Base-by-base conservation (phyloP, 2,888 invertebrate genomes). In the Candidula unifasciata region DNA sequence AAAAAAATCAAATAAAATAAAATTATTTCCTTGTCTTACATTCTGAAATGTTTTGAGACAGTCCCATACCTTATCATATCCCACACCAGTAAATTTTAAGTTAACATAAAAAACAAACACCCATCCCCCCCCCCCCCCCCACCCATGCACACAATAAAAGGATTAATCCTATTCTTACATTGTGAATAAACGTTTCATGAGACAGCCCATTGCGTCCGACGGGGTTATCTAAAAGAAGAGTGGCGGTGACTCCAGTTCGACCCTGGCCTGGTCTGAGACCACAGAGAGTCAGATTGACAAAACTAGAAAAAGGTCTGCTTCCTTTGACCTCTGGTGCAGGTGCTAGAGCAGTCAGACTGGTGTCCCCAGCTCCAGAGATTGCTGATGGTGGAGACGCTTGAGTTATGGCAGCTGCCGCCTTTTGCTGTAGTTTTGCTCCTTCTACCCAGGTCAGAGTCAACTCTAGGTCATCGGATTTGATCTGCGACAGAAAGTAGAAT, bases 391-490 rank as follows among this genome's bases (percentile, higher is more conserved):
- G 24, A 33, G 79, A 52, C 52, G 80, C 35, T 68, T 81, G 35
- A 27, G n/a, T 66, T 5, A 85, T 64, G 10, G 83, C 27, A 13
- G 21, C 35, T 8, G 64, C 52, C 33, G 60, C 16, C 16, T 24
- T 57, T 8, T 30, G 68, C 16, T 80, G 44, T 52, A 57, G 68
- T 71, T 71, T 74, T 3, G 52, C 85, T 27, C 83, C 74, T 21
- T 82, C 80, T 30, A 86, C 94, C 78, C 95, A 94, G 94, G 95
- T 96, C 8, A 97, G 95, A 5, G 96, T 95, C 83, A 97, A 94
- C 86, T 96, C 95, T 84, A 97, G 94, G 84, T 95, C 94, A 33
- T 96, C 95, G 27, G 96, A 96, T 93, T 97, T 97, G 44, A 97
- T 93, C 90, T 96, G 95, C 21, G 27, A 60, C 16, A 80, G 33